Evolutionary conservation across 1,140 invertebrate species (phyloP).

Genomic region (Hermetia illucens): DNA sequence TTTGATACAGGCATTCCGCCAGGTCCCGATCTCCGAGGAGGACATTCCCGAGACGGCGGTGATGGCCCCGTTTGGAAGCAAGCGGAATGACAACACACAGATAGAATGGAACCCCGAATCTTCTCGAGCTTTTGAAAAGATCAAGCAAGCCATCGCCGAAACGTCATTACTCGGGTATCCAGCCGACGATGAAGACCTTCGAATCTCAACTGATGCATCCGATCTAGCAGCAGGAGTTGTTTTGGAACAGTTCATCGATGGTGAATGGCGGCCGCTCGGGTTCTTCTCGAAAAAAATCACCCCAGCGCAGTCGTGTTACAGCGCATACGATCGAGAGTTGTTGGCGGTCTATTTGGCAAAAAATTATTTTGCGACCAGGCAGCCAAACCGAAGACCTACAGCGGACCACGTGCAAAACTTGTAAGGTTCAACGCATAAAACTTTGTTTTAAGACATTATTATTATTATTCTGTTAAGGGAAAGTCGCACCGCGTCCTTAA

Average conservation of each 20-base stretch:
- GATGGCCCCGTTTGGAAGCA: too few species aligned
- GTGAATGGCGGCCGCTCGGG: constrained; percentile 20
- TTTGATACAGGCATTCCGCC: too few species aligned
- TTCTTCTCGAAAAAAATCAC: constrained; percentile 26
- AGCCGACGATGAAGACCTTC: constrained; percentile 6
- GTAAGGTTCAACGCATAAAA: too few species aligned
- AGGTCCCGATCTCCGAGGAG: too few species aligned
- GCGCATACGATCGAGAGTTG: constrained; percentile 29
- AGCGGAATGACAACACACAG: constrained; percentile 14
- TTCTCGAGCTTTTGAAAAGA: constrained; percentile 21
- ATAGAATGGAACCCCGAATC: constrained; percentile 9
- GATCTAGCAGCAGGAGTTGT: constrained; percentile 21
- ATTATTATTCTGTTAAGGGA: too few species aligned
- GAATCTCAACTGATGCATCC: constrained; percentile 23
- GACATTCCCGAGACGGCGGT: too few species aligned
- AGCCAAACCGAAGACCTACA: too few species aligned
- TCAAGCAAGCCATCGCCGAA: constrained; percentile 22
- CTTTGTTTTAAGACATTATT: too few species aligned
- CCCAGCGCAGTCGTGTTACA: constrained; percentile 16
- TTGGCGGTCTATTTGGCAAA: constrained; percentile 19
- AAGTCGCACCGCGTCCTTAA: too few species aligned
- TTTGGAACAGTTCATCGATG: constrained; percentile 21
- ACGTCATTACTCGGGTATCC: constrained; percentile 16
- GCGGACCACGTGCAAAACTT: too few species aligned
- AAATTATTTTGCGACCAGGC: constrained; percentile 13